Evolutionary conservation across 2,888 invertebrate species (phyloP).

Genomic region (Xestia rhomboidea): DNA sequence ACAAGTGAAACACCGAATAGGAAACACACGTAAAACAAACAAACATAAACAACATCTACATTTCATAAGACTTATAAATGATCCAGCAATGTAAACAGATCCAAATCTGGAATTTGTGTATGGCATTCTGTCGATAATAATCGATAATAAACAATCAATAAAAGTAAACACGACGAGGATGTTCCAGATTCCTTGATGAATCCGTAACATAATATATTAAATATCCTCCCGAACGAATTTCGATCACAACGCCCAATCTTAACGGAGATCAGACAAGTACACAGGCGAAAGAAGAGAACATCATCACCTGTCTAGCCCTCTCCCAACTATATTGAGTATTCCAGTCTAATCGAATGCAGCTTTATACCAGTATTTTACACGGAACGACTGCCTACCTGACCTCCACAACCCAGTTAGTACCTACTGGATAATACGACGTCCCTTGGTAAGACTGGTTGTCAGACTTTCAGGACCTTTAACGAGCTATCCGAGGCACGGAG

Average conservation of each 20-base stretch:
- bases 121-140: background rate
- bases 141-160: background rate
- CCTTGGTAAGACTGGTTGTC: too few relatives aligned
- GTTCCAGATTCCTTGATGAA: background rate
- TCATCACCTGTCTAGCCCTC: too few relatives aligned
- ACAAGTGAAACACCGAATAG: background rate
- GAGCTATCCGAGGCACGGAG: too few relatives aligned
- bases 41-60: background rate
- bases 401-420: too few relatives aligned
- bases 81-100: background rate
- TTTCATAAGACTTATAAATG: background rate
- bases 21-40: background rate
- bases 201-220: background rate
- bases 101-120: background rate
- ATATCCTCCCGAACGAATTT: background rate
- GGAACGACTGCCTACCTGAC: too few relatives aligned
- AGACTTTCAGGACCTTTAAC: too few relatives aligned
- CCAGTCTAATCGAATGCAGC: too few relatives aligned
- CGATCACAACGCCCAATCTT: background rate
- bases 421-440: too few relatives aligned
- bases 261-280: background rate
- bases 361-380: too few relatives aligned
- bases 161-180: constrained; percentile 3
- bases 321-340: too few relatives aligned
- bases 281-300: background rate